Percentiles rank a stretch among this genome's conserved stretches.
These are phyloP conservation scores for Crematogaster levior DNA, from an alignment of 2,888 invertebrate species.

Conservation along the genomic window DNA sequence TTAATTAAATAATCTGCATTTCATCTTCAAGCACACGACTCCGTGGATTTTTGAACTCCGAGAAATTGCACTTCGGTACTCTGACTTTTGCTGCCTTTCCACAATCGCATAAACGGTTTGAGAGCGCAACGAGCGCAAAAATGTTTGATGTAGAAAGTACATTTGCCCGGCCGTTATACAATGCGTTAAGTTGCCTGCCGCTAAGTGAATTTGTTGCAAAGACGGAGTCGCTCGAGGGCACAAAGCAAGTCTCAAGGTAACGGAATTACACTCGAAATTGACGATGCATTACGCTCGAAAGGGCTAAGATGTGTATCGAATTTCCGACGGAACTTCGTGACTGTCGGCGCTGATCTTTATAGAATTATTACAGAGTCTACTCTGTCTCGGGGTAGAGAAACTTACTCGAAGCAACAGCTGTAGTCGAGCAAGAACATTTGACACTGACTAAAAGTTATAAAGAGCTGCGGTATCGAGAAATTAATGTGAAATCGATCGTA, in stretches of 20 bases:
- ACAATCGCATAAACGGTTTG: background rate
- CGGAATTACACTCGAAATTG: conserved; percentile 47
- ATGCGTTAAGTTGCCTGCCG: conserved; percentile 36
- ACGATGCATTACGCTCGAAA: conserved; percentile 44
- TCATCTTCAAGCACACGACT: background rate
- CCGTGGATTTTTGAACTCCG: background rate
- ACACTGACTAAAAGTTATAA: background rate
- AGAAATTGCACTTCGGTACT: background rate
- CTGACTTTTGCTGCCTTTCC: background rate
- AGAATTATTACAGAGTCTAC: background rate
- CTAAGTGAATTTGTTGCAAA: conserved; percentile 44
- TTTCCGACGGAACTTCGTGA: background rate
- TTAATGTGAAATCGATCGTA: conserved; percentile 16
- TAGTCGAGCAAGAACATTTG: background rate
- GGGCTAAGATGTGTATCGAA: conserved; percentile 31
- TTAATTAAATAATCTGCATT: background rate
- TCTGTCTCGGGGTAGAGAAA: background rate
- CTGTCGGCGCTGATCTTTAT: conserved; percentile 13
- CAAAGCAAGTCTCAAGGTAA: conserved; percentile 45
- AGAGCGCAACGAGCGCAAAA: conserved; percentile 24
- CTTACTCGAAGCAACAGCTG: background rate
- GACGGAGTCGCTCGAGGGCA: conserved; percentile 16
- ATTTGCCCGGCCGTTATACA: conserved; percentile 40
- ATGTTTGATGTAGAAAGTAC: conserved; percentile 37
- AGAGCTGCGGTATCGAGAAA: background rate